phyloP scores from a whole-genome alignment of 2,797 vertebrate species.

The Rhodeus uyekii region DNA sequence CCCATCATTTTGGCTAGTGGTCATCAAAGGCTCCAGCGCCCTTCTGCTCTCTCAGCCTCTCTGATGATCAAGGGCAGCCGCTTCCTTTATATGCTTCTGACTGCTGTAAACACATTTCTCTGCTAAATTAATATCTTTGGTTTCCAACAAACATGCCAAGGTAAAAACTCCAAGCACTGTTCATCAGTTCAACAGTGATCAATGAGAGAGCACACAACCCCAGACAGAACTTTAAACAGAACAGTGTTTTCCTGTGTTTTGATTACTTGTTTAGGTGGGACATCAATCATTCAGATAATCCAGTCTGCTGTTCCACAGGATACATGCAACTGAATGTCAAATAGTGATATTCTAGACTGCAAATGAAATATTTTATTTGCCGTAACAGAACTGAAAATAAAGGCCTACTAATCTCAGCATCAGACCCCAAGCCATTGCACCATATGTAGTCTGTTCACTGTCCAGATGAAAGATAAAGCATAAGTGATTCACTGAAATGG shows the following conservation, averaged over 20 bases:
- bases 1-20: conserved; percentile 32
- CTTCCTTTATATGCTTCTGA: conserved; percentile 31
- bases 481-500: not conserved
- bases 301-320: not conserved
- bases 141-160: not conserved
- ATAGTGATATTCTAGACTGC: not conserved
- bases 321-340: conserved; percentile 1
- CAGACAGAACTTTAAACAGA: not conserved
- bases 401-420: not conserved
- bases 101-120: conserved; percentile 38
- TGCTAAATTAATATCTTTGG: conserved; percentile 13
- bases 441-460: not conserved
- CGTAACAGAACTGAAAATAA: not conserved
- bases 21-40: conserved; percentile 69
- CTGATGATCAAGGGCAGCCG: conserved; percentile 69
- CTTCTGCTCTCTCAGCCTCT: conserved; percentile 63
- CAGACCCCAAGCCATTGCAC: not conserved
- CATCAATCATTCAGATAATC: conserved; percentile 35
- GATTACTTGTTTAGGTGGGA: conserved; percentile 16
- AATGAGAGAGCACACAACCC: conserved; percentile 14
- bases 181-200: conserved; percentile 23
- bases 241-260: conserved; percentile 18
- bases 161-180: conserved; percentile 13
- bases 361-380: conserved; percentile 17
- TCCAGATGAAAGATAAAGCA: not conserved